Base-by-base conservation (phyloP, 1,140 invertebrate genomes). In the Lucilia sericata region DNA sequence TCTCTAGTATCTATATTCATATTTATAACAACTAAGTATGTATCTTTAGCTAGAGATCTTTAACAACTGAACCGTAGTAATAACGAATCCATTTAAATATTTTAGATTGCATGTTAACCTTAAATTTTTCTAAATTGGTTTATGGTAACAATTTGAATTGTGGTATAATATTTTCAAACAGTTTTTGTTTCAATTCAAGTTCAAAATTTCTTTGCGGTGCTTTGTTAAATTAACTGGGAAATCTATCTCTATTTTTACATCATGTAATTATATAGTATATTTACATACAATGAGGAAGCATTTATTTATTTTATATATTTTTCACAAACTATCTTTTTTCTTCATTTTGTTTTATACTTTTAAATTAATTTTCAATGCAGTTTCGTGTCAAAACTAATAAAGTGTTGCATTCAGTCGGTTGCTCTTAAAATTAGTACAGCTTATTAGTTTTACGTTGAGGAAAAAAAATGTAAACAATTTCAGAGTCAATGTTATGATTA, bases 281-380 rank as follows among this genome's bases (percentile, higher is more conserved):
- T 74, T 74, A 74, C 70, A 25, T 74, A 30, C 70, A 74, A 74
- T 74, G 19, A 74, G 70, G 70, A 74, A 74, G 70, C 25, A 74
- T 25, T 25, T 65, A 60, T 60, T 60, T 19, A 8, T 42, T 42
- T 42, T 42, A 42, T 42, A 30, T 42, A 42, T 42, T 42, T 55
- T 55, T n/a, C 51, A n/a, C 51, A 55, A 55, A 17, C 51, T 55
- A 55, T 17, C 5, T 49, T 49, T 49, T 49, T 49, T 2, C 3
- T 30, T 42, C 5, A 7, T 42, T 42, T 10, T 8, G 5, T 42
- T 42, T 42, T 42, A 8, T 42, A 42, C 42, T 42, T 42, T 42
- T 42, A 42, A 42, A 42, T 42, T 42, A 42, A 42, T 42, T 42
- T 42, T 42, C 42, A 17, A 55, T 55, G 51, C 51, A 55, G 51